phyloP scores from a whole-genome alignment of 2,888 invertebrate species.

The Tribolium freemani region DNA sequence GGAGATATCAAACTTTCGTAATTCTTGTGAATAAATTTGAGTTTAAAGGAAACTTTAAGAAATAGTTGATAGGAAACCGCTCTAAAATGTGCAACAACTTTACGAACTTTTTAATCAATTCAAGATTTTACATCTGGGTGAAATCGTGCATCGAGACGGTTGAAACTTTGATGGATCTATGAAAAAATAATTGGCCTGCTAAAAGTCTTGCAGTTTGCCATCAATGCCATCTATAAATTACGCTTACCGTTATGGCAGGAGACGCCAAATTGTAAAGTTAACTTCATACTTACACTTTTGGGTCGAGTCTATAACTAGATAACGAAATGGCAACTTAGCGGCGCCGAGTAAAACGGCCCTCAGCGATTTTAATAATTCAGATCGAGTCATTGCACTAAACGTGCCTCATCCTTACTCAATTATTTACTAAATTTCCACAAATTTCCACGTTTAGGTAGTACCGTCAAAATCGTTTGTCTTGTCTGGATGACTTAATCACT shows the following conservation, averaged over 20 bases:
- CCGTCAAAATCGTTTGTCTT: constrained; percentile 17
- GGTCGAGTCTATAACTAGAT: constrained; percentile 28
- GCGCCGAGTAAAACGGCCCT: constrained; percentile 26
- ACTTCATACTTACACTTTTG: constrained; percentile 30
- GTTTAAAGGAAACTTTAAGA: background rate
- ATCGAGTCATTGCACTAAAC: constrained; percentile 42
- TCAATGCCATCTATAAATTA: constrained; percentile 26
- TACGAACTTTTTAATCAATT: background rate
- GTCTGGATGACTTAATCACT: constrained; percentile 7
- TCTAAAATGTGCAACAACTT: background rate
- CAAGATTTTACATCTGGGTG: background rate
- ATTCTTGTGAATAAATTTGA: background rate
- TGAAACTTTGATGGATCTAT: constrained; percentile 10
- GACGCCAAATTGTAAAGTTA: constrained; percentile 35
- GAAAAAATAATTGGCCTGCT: constrained; percentile 14
- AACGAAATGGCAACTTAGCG: constrained; percentile 31
- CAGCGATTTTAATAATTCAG: constrained; percentile 45
- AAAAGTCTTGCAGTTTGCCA: constrained; percentile 18
- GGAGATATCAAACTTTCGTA: background rate
- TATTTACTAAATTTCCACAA: constrained; percentile 37
- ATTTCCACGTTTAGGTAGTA: constrained; percentile 10
- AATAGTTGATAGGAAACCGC: background rate
- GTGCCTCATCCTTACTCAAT: constrained; percentile 34
- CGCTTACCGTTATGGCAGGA: constrained; percentile 14
- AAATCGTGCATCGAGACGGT: background rate